These are phyloP conservation scores for Rhinophrynus dorsalis DNA, from an alignment of 2,797 vertebrate species.

Conservation along the genomic window DNA sequence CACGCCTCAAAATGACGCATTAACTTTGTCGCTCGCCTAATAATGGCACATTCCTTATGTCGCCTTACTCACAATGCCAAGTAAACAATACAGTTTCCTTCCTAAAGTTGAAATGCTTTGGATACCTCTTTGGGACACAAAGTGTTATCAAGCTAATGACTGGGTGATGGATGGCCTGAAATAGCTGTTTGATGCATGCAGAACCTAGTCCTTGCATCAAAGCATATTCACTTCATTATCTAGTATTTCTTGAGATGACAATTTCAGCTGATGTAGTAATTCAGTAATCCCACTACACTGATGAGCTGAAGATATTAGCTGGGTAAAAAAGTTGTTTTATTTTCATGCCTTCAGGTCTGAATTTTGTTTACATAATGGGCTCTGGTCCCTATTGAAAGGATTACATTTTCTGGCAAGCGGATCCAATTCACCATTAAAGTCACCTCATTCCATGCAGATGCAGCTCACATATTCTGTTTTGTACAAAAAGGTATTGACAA, in stretches of 20 bases:
- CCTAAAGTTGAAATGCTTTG: too few relatives aligned
- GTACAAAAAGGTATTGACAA: constrained; percentile 24
- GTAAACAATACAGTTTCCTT: too few relatives aligned
- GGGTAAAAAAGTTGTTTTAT: too few relatives aligned
- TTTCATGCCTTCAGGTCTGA: background rate
- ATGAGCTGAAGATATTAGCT: background rate
- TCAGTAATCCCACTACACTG: background rate
- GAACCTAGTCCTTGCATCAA: too few relatives aligned
- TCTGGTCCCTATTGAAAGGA: constrained; percentile 22
- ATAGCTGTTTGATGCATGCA: too few relatives aligned
- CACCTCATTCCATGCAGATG: constrained; percentile 12
- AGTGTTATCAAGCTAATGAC: too few relatives aligned
- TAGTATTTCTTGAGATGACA: background rate
- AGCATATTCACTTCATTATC: background rate
- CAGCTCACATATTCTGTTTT: constrained; percentile 19
- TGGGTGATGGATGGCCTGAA: too few relatives aligned
- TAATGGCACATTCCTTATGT: too few relatives aligned
- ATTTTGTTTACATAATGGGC: constrained; percentile 1
- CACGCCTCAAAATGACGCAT: too few relatives aligned
- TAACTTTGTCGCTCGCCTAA: too few relatives aligned
- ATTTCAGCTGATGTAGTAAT: background rate
- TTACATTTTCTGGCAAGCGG: constrained; percentile 14
- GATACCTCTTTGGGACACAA: too few relatives aligned
- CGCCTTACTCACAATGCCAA: too few relatives aligned
- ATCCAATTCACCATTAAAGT: constrained; percentile 17